Base-by-base conservation (phyloP, 2,797 vertebrate species). In the Enteromius trimaculatus region DNA sequence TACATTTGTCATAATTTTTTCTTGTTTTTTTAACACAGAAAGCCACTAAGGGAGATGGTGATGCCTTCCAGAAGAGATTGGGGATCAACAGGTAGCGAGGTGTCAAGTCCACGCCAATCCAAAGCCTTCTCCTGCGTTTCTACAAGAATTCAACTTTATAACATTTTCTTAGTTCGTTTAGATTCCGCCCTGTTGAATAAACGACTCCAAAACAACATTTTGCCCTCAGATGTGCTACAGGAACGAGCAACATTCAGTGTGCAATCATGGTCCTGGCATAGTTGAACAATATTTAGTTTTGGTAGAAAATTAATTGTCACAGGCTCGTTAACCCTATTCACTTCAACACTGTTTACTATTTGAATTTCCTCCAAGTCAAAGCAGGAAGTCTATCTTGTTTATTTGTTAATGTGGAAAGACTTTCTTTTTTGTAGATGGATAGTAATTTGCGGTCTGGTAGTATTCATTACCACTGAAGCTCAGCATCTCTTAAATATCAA, bases 1-100 rank as follows among this genome's bases (percentile, higher is more conserved):
- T 1, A n/a, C 23, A 34, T 19, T 53, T 34, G 26, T n/a, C 26
- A 0, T n/a, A 0, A 17, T 51, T 88, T 55, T 49, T 80, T n/a
- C 9, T 47, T 68, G 51, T 74, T 87, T n/a, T 76, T 21, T 76
- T 65, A 77, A 77, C 65, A 70, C 88, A 99, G 98, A 95, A 97
- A 94, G 92, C 98, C 84, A 98, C 96, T 0, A 95, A 94, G 10
- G 96, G 95, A 79, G 98, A 99, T 0, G 96, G 97, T 5, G 92
- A 95, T 19, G 81, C 95, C 70, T 99, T 99, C 89, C 97, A 98
- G 94, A 95, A 90, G 89, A 95, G 95, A 89, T 89, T 95, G 0
- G 96, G 97, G 70, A 79, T 89, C 76, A 95, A 92, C 86, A 90
- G 89, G 76, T 94, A 94, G 92, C 90, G 8, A 2, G 58, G 37